phyloP scores from a whole-genome alignment of 2,888 invertebrate species.

The Agrotis ipsilon region DNA sequence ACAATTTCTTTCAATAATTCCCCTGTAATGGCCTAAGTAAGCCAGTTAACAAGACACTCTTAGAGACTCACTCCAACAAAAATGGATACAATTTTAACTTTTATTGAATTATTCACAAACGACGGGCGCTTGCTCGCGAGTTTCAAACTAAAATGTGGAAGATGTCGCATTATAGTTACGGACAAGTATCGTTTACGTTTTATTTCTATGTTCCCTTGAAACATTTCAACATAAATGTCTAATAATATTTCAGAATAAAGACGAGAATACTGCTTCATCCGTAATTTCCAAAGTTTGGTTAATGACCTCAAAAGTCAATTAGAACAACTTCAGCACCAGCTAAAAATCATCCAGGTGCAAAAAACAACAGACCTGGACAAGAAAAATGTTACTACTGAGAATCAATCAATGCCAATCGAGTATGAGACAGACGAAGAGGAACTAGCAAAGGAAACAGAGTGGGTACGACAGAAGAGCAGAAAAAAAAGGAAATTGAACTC shows the following conservation, averaged over 20 bases:
- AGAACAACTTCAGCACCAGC: too few species aligned
- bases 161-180: constrained; percentile 37
- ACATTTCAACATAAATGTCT: not conserved
- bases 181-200: constrained; percentile 42
- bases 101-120: constrained; percentile 76
- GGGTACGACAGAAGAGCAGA: too few species aligned
- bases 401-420: too few species aligned
- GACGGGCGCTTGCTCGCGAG: constrained; percentile 28
- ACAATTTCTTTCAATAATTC: constrained; percentile 82
- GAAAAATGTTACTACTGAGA: too few species aligned
- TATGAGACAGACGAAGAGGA: too few species aligned
- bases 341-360: too few species aligned
- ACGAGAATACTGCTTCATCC: too few species aligned
- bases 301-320: too few species aligned
- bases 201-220: constrained; percentile 3
- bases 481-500: too few species aligned
- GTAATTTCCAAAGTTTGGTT: too few species aligned
- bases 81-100: constrained; percentile 75
- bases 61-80: constrained; percentile 72
- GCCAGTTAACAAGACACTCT: constrained; percentile 81
- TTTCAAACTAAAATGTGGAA: constrained; percentile 11
- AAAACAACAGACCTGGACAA: too few species aligned
- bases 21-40: constrained; percentile 80
- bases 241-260: not conserved
- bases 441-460: too few species aligned